Evolutionary conservation across 2,888 invertebrate species (phyloP), one percentile per base, ranked within the genome.

Genomic region (Aporophyla nigra): DNA sequence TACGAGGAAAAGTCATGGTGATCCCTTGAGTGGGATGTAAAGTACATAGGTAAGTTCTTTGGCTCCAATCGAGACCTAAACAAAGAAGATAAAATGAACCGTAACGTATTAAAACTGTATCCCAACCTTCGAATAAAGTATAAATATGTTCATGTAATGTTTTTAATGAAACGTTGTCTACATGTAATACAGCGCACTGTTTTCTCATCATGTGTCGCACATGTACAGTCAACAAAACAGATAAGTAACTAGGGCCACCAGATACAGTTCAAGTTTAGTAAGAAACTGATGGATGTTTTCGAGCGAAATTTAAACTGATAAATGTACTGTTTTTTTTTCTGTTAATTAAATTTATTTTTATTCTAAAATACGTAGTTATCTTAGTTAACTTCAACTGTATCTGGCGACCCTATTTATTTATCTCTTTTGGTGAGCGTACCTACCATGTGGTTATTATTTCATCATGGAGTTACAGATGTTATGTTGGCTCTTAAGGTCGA

Each of bases 161-260:
- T 84, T 84, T 83, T 51, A 71, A 58, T 81, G 70, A 66, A 80
- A 82, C 51, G 67, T 77, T 77, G 78, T 85, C 82, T 85, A 82
- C 68, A n/a, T 67, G 66, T 53, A 14, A 9, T 71, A 51, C 56
- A 78, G 10, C 63, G 72, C 67, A 72, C 82, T 74, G 82, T 85
- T 82, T 66, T 70, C 85, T 58, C 85, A 82, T 85, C 73, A 71
- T 74, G 49, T 71, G 73, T 65, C 63, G 59, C 82, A 70, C 66
- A 83, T 73, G 83, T 76, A 46, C 43, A 46, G 24, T 14, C 16
- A 56, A 6, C 24, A 56, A 56, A 24, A 56, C 24, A 56, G 56
- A 56, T 14, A 24, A 24, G 6, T 24, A 56, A 7, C 24, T 16
- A 58, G 16, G 27, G 3, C 27, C 16, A 0, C 24, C 24, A 24